These are phyloP conservation scores for Beris morrisii DNA, from an alignment of 2,888 invertebrate species.

Conservation along the genomic window DNA sequence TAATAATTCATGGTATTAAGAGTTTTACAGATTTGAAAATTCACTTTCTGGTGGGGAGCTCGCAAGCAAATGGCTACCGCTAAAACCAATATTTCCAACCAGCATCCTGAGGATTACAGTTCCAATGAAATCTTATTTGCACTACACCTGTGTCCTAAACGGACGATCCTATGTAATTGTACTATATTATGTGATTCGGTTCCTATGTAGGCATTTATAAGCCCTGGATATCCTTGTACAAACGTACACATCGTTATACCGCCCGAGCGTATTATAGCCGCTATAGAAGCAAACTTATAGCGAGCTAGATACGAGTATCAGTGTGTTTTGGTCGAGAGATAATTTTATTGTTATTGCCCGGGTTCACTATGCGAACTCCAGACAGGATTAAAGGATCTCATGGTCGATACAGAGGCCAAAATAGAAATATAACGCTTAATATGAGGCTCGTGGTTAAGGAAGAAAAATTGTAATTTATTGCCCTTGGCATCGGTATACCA, in stretches of 20 bases:
- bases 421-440: constrained; percentile 36
- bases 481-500: neutral
- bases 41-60: constrained; percentile 19
- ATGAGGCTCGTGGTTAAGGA: constrained; percentile 33
- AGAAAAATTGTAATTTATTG: constrained; percentile 36
- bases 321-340: constrained; percentile 32
- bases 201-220: constrained; percentile 2
- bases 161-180: constrained; percentile 22
- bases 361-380: constrained; percentile 11
- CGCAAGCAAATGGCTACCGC: constrained; percentile 23
- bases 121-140: constrained; percentile 32
- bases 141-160: constrained; percentile 34
- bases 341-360: constrained; percentile 36
- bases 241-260: neutral
- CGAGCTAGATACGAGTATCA: constrained; percentile 3
- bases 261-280: neutral
- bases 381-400: constrained; percentile 32
- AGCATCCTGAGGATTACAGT: constrained; percentile 33
- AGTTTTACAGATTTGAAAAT: constrained; percentile 31
- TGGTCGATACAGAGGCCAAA: constrained; percentile 22
- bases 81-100: constrained; percentile 26
- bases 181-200: neutral
- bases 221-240: neutral
- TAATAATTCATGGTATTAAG: constrained; percentile 23
- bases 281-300: neutral